A percentile compares a stretch with the other conserved stretches of the same genome.
Conservation (phyloP, 2,797 vertebrate genomes). For the Acropternis orthonyx region DNA sequence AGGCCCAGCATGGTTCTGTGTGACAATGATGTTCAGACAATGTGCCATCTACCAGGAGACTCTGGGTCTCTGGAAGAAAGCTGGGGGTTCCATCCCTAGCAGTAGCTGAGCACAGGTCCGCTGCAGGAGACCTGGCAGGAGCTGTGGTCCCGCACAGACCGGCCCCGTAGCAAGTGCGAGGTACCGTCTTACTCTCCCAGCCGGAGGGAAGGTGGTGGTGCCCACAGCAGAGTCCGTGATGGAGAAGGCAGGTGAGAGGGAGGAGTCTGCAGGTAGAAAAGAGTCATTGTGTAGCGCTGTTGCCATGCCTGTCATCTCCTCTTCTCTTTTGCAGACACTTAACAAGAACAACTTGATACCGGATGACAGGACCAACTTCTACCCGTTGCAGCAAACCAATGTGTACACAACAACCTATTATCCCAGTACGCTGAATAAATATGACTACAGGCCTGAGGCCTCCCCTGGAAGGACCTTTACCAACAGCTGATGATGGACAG, state of each 20-base stretch:
- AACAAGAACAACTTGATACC: constrained; percentile 98
- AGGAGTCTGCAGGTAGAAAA: constrained; percentile 30
- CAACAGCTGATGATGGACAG: constrained; percentile 87
- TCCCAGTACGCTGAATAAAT: constrained; percentile 91
- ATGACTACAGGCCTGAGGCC: constrained; percentile 92
- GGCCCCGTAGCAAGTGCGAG: not conserved
- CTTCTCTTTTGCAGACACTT: constrained; percentile 85
- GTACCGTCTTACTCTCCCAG: constrained; percentile 35
- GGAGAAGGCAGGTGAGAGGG: constrained; percentile 53
- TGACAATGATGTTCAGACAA: not conserved
- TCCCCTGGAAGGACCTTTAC: constrained; percentile 96
- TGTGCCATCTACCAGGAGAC: not conserved
- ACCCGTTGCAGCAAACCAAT: constrained; percentile 93
- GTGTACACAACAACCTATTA: constrained; percentile 99
- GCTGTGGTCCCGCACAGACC: not conserved
- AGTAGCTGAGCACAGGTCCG: not conserved
- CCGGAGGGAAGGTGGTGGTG: constrained; percentile 19
- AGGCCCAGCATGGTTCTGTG: constrained; percentile 66
- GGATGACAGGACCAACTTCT: constrained; percentile 94
- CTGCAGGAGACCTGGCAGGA: not conserved
- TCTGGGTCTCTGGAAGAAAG: not conserved
- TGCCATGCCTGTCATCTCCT: constrained; percentile 4
- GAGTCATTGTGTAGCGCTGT: not conserved
- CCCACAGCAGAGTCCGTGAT: not conserved
- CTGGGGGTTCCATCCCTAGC: constrained; percentile 2